These are phyloP conservation scores for Urocyon cinereoargenteus DNA, from an alignment of 2,797 vertebrate genomes.

Conservation along the genomic window DNA sequence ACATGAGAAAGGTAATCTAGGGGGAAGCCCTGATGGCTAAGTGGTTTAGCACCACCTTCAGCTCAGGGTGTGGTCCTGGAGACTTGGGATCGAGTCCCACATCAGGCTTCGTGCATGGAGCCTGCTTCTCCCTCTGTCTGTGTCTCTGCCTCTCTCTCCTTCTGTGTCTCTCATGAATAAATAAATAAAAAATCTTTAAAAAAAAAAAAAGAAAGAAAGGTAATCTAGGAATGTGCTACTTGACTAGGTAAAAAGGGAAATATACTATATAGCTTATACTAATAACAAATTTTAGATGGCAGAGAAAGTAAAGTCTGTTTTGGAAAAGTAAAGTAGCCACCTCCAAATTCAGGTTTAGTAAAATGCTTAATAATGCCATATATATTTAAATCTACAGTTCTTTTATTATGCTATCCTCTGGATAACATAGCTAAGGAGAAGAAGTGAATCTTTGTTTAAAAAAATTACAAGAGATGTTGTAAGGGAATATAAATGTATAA, in stretches of 20 bases:
- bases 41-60: too few species aligned
- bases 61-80: too few species aligned
- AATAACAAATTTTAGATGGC: conserved; percentile 26
- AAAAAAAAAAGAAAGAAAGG: background rate
- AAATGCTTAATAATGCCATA: conserved; percentile 43
- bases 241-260: conserved; percentile 26
- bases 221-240: background rate
- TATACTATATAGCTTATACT: background rate
- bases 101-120: too few species aligned
- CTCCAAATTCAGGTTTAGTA: conserved; percentile 50
- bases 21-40: too few species aligned
- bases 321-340: conserved; percentile 3
- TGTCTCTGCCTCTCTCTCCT: too few species aligned
- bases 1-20: background rate
- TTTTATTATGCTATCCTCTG: conserved; percentile 18
- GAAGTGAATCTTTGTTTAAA: conserved; percentile 29
- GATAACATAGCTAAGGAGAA: background rate
- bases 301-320: conserved; percentile 55
- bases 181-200: too few species aligned
- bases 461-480: conserved; percentile 46
- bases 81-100: too few species aligned
- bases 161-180: too few species aligned
- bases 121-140: too few species aligned
- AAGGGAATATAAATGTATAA: conserved; percentile 46
- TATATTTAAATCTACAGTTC: background rate